Evolutionary conservation across 1,140 invertebrate species (phyloP).

Genomic region (Lepidurus couesii): DNA sequence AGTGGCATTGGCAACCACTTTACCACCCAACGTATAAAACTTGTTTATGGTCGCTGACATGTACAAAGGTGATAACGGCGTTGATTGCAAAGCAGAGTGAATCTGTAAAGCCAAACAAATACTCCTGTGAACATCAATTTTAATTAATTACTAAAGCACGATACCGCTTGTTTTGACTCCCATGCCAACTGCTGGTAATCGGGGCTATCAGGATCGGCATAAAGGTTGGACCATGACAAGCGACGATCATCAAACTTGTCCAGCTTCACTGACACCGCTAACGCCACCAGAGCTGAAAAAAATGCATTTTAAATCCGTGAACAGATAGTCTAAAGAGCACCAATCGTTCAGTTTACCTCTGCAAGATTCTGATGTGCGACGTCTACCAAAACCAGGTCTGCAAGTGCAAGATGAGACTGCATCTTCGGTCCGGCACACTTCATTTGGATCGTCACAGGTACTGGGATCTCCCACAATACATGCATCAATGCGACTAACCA

Average conservation of each 20-base stretch:
- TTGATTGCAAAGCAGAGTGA: slow-evolving; percentile 83
- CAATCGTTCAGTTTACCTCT: slow-evolving; percentile 51
- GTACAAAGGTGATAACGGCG: slow-evolving; percentile 77
- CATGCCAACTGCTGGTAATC: slow-evolving; percentile 73
- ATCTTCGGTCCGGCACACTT: slow-evolving; percentile 76
- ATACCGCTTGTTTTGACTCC: slow-evolving; percentile 75
- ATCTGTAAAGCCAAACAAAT: slow-evolving; percentile 53
- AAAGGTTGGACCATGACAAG: slow-evolving; percentile 66
- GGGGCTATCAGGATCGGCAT: slow-evolving; percentile 68
- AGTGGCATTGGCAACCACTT: slow-evolving; percentile 75
- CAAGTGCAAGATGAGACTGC: slow-evolving; percentile 90
- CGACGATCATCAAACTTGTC: slow-evolving; percentile 70
- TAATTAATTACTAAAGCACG: slow-evolving; percentile 41
- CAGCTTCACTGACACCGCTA: slow-evolving; percentile 70
- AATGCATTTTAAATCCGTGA: background rate
- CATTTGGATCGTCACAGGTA: slow-evolving; percentile 80
- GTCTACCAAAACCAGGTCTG: slow-evolving; percentile 71
- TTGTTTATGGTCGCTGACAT: slow-evolving; percentile 71
- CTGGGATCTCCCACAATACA: slow-evolving; percentile 88
- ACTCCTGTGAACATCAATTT: background rate
- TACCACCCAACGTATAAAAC: slow-evolving; percentile 57
- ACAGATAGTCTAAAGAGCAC: background rate
- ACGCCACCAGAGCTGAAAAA: slow-evolving; percentile 58
- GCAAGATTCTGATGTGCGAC: slow-evolving; percentile 70
- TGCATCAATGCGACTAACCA: slow-evolving; percentile 67